Conservation (phyloP, 2,888 invertebrate species). For the Gymnosoma rotundatum region DNA sequence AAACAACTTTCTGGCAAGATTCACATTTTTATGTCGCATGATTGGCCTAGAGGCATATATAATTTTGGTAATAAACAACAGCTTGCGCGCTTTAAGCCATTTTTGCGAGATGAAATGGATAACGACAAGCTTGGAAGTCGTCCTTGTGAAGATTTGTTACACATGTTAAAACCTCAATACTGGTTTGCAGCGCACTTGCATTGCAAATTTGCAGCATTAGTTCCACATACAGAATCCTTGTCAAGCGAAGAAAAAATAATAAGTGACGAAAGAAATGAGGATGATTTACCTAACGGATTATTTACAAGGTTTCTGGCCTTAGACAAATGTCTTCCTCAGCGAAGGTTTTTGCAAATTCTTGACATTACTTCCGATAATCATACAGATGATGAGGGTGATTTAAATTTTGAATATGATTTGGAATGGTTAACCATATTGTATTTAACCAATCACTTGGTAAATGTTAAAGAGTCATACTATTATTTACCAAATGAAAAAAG, state of each 20-base stretch:
- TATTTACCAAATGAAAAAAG: slow-evolving; percentile 89
- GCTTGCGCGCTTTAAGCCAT: slow-evolving; percentile 90
- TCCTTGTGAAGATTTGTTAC: slow-evolving; percentile 91
- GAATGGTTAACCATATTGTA: slow-evolving; percentile 96
- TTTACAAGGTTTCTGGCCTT: slow-evolving; percentile 94
- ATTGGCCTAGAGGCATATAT: slow-evolving; percentile 97
- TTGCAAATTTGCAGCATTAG: slow-evolving; percentile 95
- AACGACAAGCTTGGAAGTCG: slow-evolving; percentile 92
- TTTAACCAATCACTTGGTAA: slow-evolving; percentile 93
- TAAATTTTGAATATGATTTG: slow-evolving; percentile 87
- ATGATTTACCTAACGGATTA: slow-evolving; percentile 68
- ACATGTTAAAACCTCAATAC: slow-evolving; percentile 90
- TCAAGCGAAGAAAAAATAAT: background rate
- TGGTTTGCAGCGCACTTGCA: slow-evolving; percentile 99
- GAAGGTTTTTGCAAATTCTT: slow-evolving; percentile 94
- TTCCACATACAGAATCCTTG: slow-evolving; percentile 85
- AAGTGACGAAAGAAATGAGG: background rate
- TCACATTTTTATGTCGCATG: slow-evolving; percentile 97
- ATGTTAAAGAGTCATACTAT: slow-evolving; percentile 86
- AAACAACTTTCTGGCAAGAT: slow-evolving; percentile 89
- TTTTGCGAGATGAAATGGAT: slow-evolving; percentile 93
- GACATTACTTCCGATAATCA: slow-evolving; percentile 86
- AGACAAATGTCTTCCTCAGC: slow-evolving; percentile 96
- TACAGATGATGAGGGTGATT: slow-evolving; percentile 80
- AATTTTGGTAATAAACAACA: slow-evolving; percentile 90